These are phyloP conservation scores for Alces alces DNA, from an alignment of 2,113 vertebrate species.

Conservation along the genomic window DNA sequence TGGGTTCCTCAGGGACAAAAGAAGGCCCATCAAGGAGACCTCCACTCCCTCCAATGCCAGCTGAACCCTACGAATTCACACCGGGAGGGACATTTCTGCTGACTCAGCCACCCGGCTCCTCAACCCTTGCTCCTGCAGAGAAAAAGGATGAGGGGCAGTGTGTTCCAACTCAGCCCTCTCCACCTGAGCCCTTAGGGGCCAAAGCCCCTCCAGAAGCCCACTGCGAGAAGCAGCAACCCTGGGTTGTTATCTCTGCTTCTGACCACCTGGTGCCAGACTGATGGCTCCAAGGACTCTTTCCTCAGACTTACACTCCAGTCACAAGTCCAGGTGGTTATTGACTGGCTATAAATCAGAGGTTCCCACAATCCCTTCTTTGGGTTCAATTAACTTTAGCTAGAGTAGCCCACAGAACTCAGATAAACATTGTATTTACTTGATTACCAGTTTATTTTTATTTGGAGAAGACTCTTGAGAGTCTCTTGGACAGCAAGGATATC, in stretches of 20 bases:
- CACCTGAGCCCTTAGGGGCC: accelerated
- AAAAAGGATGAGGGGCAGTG: not conserved
- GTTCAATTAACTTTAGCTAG: not conserved
- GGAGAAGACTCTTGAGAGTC: not conserved
- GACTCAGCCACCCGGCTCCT: not conserved
- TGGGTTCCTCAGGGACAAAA: not conserved
- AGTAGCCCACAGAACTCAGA: not conserved
- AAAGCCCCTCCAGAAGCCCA: accelerated
- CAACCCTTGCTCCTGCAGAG: not conserved
- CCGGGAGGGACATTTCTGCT: not conserved
- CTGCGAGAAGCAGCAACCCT: accelerated
- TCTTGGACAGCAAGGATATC: not conserved
- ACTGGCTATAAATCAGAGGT: not conserved
- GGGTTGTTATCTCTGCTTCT: not conserved
- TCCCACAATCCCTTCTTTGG: not conserved
- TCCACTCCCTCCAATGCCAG: not conserved
- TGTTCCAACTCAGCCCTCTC: not conserved
- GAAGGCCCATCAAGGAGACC: not conserved
- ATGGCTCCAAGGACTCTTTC: not conserved
- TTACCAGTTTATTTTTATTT: not conserved
- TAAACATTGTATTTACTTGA: not conserved
- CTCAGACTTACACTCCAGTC: not conserved
- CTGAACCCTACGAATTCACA: not conserved
- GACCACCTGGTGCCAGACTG: not conserved
- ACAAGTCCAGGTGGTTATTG: not conserved